phyloP scores from a whole-genome alignment of 2,888 invertebrate species.

The Temnothorax unifasciatus region DNA sequence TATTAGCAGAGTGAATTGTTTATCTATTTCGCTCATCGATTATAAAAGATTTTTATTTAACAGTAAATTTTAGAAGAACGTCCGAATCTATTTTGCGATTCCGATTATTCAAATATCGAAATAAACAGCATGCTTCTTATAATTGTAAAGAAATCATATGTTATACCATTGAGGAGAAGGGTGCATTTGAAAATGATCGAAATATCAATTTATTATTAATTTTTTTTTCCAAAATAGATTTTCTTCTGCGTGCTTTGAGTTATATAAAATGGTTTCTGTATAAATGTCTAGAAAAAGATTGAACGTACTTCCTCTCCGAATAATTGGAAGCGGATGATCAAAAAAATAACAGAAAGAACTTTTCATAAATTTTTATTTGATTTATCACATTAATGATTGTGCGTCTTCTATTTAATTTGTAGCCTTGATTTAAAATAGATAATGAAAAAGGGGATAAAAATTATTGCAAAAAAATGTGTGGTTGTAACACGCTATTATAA shows the following conservation, averaged over 20 bases:
- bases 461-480: not conserved
- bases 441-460: not conserved
- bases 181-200: not conserved
- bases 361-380: not conserved
- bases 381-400: not conserved
- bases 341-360: not conserved
- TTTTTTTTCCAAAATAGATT: not conserved
- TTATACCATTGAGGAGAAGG: not conserved
- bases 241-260: not conserved
- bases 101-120: not conserved
- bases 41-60: not conserved
- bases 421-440: not conserved
- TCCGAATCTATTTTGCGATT: not conserved
- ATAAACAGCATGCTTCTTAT: not conserved
- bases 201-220: not conserved
- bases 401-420: not conserved
- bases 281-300: not conserved
- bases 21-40: not conserved
- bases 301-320: not conserved
- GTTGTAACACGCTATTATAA: not conserved
- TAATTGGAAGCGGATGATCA: not conserved
- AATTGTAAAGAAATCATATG: not conserved
- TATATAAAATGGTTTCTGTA: not conserved
- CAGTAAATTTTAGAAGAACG: not conserved
- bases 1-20: not conserved